Evolutionary conservation across 2,888 invertebrate genomes (phyloP), one percentile per base, ranked within the genome.

Genomic region (Apoda limacodes): DNA sequence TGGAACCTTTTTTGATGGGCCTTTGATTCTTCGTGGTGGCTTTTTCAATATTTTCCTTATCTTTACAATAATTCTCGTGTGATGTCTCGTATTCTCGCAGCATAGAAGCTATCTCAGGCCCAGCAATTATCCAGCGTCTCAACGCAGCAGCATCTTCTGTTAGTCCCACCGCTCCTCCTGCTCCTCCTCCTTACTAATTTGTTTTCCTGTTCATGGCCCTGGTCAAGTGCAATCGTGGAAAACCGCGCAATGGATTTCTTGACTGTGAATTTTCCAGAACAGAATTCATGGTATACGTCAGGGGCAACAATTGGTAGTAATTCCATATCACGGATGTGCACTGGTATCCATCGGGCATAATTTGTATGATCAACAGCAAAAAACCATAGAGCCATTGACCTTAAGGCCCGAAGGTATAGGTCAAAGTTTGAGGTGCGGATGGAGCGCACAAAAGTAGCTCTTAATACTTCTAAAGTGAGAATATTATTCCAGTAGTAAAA

Each of bases 1-100:
- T 37, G 33, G 28, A 36, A 32, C 36, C 32, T 36, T 37, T 32
- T 33, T 37, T 31, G 36, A 33, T 33, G 32, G 32, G 30, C 30
- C 32, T 36, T 24, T 27, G 32, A 33, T 37, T 37, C 30, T 37
- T 33, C 32, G 30, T 33, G 36, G 29, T 35, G 28, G 25, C 24
- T 33, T 33, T 28, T 28, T 28, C 28, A 28, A 32, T 28, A 30
- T 29, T 34, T 25, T 26, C 26, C 22, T 34, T 26, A 30, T 34
- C 25, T 25, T 34, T 26, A 29, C 17, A 22, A 25, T 34, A 19
- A 26, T 34, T 34, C 22, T 29, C 29, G 21, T 34, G 30, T 25
- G 27, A 33, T 33, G 24, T 26, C 32, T 39, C 28, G 34, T 30
- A 32, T 29, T 35, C 30, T 35, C 20, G 28, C 33, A 25, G 30